Evolutionary conservation across 2,113 vertebrate species (phyloP).

Genomic region (Eolophus roseicapilla): DNA sequence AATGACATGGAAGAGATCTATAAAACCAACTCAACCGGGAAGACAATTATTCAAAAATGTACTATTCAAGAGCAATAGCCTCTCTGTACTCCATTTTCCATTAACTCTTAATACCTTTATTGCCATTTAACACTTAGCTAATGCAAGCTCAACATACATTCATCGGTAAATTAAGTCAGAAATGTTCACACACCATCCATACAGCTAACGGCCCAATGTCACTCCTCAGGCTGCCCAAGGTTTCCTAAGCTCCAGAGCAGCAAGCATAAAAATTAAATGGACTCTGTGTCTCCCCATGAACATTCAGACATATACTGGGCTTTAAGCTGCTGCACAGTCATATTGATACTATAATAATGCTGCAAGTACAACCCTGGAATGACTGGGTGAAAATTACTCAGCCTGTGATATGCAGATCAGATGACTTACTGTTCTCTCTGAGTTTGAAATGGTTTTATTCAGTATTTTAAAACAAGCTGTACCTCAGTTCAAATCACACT

Average conservation of each 20-base stretch:
- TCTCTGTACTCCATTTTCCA: conserved; percentile 55
- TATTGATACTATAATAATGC: not conserved
- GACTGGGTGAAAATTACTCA: not conserved
- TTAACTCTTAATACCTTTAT: conserved; percentile 69
- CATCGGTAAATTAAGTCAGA: conserved; percentile 60
- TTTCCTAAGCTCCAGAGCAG: not conserved
- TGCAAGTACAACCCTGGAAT: not conserved
- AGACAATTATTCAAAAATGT: conserved; percentile 67
- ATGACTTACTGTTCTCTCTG: not conserved
- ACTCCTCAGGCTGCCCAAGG: conserved; percentile 20
- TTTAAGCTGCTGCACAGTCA: not conserved
- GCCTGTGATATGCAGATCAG: not conserved
- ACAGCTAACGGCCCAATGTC: conserved; percentile 10
- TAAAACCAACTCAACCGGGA: conserved; percentile 67
- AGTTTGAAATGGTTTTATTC: not conserved
- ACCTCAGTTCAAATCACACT: not conserved
- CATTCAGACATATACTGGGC: not conserved
- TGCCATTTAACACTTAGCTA: conserved; percentile 59
- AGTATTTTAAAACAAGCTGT: not conserved
- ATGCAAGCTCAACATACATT: conserved; percentile 48
- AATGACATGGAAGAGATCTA: conserved; percentile 51
- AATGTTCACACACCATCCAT: not conserved
- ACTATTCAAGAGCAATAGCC: conserved; percentile 51
- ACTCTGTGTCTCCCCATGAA: not conserved
- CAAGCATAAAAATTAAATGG: conserved; percentile 28